phyloP scores from a whole-genome alignment of 2,797 vertebrate genomes.

The Tokudaia tokunoshimensis region DNA sequence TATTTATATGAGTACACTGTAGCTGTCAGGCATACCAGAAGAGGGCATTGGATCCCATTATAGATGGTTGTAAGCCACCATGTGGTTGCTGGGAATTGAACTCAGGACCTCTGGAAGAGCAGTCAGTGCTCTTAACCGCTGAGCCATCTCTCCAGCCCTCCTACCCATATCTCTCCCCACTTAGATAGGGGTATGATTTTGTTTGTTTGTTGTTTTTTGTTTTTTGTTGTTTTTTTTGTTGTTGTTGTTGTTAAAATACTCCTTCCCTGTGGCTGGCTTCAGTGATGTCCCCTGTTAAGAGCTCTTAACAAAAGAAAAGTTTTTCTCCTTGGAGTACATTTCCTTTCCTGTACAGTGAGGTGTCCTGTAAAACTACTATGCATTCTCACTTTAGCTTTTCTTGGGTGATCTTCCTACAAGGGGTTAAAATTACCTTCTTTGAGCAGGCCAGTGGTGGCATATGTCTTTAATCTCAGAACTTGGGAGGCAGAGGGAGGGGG shows the following conservation, averaged over 20 bases:
- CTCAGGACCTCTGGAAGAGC: no score
- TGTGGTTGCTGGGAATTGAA: no score
- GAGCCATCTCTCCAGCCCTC: not conserved
- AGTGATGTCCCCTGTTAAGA: not conserved
- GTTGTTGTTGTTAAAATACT: not conserved
- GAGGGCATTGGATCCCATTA: no score
- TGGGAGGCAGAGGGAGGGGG: not conserved
- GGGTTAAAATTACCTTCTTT: constrained; percentile 55
- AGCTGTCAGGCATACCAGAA: no score
- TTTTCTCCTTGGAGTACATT: not conserved
- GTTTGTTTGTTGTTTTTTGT: no score
- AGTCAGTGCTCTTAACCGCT: no score
- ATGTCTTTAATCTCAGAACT: not conserved
- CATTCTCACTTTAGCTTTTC: not conserved
- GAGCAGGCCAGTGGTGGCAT: not conserved
- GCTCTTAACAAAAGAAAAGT: not conserved
- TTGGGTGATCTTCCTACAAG: not conserved
- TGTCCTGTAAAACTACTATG: not conserved
- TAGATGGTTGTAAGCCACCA: no score
- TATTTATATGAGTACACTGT: no score
- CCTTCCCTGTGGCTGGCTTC: not conserved
- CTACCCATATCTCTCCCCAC: not conserved
- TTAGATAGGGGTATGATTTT: constrained; percentile 13
- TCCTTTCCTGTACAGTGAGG: not conserved
- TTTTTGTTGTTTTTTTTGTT: not conserved